Evolutionary conservation across 1,140 invertebrate genomes (phyloP).

Genomic region (Drosophila ercepeae): DNA sequence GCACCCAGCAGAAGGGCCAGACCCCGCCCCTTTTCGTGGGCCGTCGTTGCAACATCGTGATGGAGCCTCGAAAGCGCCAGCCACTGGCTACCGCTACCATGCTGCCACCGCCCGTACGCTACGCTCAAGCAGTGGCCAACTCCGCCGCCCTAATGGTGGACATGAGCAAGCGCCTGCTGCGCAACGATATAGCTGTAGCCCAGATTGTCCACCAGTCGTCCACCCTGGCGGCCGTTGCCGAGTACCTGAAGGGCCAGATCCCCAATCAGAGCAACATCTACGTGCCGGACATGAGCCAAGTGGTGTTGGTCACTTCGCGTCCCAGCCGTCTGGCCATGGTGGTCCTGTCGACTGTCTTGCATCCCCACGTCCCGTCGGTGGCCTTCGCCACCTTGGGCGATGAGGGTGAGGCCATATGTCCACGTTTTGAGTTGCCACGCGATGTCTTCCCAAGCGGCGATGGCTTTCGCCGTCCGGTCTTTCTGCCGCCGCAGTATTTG

Average conservation of each 20-base stretch:
- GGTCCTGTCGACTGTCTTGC: slow-evolving; percentile 27
- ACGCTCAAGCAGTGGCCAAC: too few relatives aligned
- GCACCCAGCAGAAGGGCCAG: not conserved
- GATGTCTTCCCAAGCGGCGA: not conserved
- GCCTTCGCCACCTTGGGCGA: not conserved
- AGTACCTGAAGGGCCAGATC: not conserved
- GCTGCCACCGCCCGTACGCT: not conserved
- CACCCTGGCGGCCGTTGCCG: not conserved
- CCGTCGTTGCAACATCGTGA: slow-evolving; percentile 1
- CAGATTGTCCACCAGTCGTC: not conserved
- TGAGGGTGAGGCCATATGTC: not conserved
- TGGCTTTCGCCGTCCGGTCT: slow-evolving; percentile 1
- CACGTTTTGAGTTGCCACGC: slow-evolving; percentile 23
- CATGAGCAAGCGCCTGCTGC: not conserved
- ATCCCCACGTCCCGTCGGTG: slow-evolving; percentile 20
- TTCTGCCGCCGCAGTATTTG: slow-evolving; percentile 24
- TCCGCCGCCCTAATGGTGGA: too few relatives aligned
- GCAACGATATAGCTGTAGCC: not conserved
- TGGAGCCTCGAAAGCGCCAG: not conserved
- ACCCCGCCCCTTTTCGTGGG: slow-evolving; percentile 51
- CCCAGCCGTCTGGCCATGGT: not conserved
- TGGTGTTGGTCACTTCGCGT: not conserved
- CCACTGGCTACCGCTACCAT: not conserved
- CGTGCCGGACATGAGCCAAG: slow-evolving; percentile 24
- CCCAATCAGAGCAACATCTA: slow-evolving; percentile 19